Percentiles rank a stretch among this genome's conserved stretches.
Evolutionary conservation across 2,113 vertebrate genomes (phyloP).

Genomic region (Bos taurus): DNA sequence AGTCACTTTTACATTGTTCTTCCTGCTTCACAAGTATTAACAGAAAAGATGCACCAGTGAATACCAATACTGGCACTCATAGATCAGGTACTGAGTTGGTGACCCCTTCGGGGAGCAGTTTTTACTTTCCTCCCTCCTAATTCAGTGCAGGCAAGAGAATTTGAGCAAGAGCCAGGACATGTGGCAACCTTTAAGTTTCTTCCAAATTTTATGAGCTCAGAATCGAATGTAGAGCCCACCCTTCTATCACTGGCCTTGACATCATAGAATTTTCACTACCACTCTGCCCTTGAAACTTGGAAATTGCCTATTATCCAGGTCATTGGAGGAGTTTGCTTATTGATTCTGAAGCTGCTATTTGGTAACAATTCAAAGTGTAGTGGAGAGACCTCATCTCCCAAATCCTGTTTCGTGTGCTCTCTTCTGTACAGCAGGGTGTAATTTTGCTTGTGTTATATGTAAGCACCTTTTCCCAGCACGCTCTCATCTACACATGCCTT

Average conservation of each 20-base stretch:
- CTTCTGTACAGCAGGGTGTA: background rate
- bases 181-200: slow-evolving; percentile 33
- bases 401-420: background rate
- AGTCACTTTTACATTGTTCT: background rate
- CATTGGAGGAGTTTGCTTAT: background rate
- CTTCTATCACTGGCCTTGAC: slow-evolving; percentile 24
- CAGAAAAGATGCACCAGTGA: background rate
- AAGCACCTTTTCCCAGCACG: background rate
- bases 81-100: background rate
- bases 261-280: slow-evolving; percentile 2
- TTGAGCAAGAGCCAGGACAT: slow-evolving; percentile 17
- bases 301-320: slow-evolving; percentile 32
- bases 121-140: background rate
- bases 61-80: background rate
- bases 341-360: slow-evolving; percentile 35
- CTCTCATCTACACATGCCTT: background rate
- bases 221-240: background rate
- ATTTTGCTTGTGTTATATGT: background rate
- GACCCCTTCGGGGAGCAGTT: background rate
- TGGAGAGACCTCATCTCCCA: background rate
- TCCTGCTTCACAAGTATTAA: background rate
- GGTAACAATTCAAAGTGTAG: background rate
- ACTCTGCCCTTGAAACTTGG: background rate
- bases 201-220: background rate
- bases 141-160: background rate